phyloP scores from a whole-genome alignment of 2,888 invertebrate species.

The Alsophila aescularia region DNA sequence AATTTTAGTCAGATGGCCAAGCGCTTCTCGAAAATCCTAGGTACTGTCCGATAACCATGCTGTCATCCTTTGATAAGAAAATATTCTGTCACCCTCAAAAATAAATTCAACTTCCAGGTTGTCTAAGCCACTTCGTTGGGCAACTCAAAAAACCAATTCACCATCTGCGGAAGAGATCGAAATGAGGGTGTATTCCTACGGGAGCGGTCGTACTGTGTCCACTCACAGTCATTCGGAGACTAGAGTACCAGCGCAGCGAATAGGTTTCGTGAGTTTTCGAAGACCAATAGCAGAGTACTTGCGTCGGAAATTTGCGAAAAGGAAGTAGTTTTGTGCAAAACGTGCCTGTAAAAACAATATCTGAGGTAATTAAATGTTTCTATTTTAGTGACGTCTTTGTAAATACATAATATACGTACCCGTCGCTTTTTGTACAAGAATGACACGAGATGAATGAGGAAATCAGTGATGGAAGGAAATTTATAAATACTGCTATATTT shows the following conservation, averaged over 20 bases:
- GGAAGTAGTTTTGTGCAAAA: slow-evolving; percentile 13
- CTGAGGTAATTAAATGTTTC: no score
- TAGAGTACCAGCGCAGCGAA: slow-evolving; percentile 52
- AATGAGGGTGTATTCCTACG: slow-evolving; percentile 69
- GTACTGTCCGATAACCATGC: no score
- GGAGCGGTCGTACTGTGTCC: slow-evolving; percentile 43
- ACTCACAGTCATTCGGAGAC: slow-evolving; percentile 41
- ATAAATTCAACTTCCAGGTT: slow-evolving; percentile 49
- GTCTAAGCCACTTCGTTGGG: slow-evolving; percentile 76
- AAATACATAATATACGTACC: no score
- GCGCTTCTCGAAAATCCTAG: no score
- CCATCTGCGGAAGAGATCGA: slow-evolving; percentile 71
- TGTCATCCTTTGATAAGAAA: no score
- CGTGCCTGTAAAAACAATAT: background rate
- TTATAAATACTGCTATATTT: no score
- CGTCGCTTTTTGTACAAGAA: no score
- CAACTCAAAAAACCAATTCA: slow-evolving; percentile 68
- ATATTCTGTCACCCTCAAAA: no score
- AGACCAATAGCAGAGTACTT: slow-evolving; percentile 33
- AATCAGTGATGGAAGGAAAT: no score
- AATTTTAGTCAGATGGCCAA: no score
- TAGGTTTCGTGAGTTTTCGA: slow-evolving; percentile 53
- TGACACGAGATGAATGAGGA: no score
- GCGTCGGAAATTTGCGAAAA: slow-evolving; percentile 15
- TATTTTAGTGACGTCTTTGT: no score